phyloP scores from a whole-genome alignment of 2,888 invertebrate genomes.

The Ethmia dodecea region DNA sequence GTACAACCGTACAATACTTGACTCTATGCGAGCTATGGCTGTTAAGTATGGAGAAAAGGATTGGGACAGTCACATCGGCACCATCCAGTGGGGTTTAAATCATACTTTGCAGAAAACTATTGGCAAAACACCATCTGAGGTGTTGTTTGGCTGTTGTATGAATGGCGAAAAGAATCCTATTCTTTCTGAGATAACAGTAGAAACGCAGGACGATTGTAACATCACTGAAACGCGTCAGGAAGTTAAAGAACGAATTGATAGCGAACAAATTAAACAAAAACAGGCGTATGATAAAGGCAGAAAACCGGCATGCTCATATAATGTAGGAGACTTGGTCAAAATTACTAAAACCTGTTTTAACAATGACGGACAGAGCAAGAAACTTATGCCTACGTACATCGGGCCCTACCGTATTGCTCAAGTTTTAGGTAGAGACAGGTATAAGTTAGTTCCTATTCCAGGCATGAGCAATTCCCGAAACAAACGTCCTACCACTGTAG shows the following conservation, averaged over 20 bases:
- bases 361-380: neutral
- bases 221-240: neutral
- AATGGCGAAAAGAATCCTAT: slow-evolving; percentile 1
- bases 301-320: neutral
- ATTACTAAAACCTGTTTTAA: neutral
- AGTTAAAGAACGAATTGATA: neutral
- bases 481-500: neutral
- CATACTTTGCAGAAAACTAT: slow-evolving; percentile 1
- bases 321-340: neutral
- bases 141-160: neutral
- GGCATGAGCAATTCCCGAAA: neutral
- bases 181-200: neutral
- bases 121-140: neutral
- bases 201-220: too few relatives aligned
- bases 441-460: too few relatives aligned
- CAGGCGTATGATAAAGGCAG: neutral
- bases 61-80: neutral
- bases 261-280: neutral
- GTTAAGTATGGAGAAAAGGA: neutral
- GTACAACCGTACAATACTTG: too few relatives aligned
- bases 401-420: neutral
- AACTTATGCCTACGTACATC: too few relatives aligned
- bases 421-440: neutral
- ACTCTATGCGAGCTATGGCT: neutral
- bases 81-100: slow-evolving; percentile 2